These are phyloP conservation scores for Lithophane semibrunnea DNA, from an alignment of 2,888 invertebrate species.

Conservation along the genomic window DNA sequence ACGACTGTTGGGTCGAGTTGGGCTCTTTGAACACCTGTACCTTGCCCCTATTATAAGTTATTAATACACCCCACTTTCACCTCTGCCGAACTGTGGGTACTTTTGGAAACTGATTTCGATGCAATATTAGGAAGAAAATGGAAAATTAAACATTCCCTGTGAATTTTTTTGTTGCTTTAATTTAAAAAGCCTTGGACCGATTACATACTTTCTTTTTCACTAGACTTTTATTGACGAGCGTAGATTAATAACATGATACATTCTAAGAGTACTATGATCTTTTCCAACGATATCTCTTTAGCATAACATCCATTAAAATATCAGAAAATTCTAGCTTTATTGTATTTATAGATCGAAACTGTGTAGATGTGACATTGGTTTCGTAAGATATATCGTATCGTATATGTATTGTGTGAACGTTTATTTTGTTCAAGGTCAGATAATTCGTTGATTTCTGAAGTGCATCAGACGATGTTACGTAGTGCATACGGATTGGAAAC, in stretches of 20 bases:
- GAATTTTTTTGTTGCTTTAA: neutral
- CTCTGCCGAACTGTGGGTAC: slow-evolving; percentile 13
- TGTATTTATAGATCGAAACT: neutral
- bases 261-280: too few species aligned
- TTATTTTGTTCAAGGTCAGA: neutral
- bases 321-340: neutral
- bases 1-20: slow-evolving; percentile 79
- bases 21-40: slow-evolving; percentile 77
- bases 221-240: neutral
- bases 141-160: neutral
- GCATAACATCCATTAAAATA: neutral
- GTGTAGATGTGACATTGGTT: too few species aligned
- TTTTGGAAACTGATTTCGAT: slow-evolving; percentile 20
- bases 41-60: slow-evolving; percentile 67
- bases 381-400: neutral
- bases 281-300: neutral
- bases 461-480: neutral
- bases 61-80: slow-evolving; percentile 62
- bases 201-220: neutral
- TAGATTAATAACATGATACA: too few species aligned
- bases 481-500: neutral
- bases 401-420: too few species aligned
- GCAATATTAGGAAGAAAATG: slow-evolving; percentile 16
- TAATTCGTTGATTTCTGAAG: neutral
- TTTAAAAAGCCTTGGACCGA: neutral